Evolutionary conservation across 1,140 invertebrate genomes (phyloP).

Genomic region (Helicorthomorpha holstii): DNA sequence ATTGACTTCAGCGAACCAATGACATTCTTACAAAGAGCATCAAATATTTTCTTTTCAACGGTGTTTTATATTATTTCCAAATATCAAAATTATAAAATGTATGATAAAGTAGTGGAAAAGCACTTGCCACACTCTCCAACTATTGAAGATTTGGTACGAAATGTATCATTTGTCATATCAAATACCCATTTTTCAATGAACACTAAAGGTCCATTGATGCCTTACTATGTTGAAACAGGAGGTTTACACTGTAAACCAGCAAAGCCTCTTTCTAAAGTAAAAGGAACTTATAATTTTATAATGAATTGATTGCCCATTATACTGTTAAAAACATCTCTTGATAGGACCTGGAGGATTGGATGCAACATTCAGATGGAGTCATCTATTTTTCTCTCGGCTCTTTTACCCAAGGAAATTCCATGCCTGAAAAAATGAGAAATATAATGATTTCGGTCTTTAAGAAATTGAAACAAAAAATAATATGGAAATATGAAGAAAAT

Average conservation of each 20-base stretch:
- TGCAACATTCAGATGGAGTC: conserved; percentile 44
- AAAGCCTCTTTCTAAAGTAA: neutral
- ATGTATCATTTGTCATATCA: neutral
- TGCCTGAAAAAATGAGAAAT: conserved; percentile 45
- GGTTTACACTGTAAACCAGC: neutral
- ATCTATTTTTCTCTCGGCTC: conserved; percentile 66
- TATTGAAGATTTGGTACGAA: neutral
- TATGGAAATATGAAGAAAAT: conserved; percentile 15
- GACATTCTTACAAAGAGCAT: neutral
- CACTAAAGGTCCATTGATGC: neutral
- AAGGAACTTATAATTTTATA: neutral
- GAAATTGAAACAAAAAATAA: conserved; percentile 10
- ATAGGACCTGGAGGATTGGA: conserved; percentile 37
- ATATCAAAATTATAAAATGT: neutral
- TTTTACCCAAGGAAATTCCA: conserved; percentile 49
- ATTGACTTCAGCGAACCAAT: neutral
- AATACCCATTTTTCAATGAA: neutral
- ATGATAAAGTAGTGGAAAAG: neutral
- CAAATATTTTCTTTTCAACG: neutral
- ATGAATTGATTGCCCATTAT: neutral
- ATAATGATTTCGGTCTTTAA: neutral
- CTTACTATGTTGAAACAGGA: neutral
- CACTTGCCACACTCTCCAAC: neutral
- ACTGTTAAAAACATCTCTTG: neutral
- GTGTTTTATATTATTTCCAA: neutral